Percentiles rank a stretch among this genome's conserved stretches.
Evolutionary conservation across 2,113 vertebrate genomes (phyloP).

Genomic region (Chaetodon auriga): DNA sequence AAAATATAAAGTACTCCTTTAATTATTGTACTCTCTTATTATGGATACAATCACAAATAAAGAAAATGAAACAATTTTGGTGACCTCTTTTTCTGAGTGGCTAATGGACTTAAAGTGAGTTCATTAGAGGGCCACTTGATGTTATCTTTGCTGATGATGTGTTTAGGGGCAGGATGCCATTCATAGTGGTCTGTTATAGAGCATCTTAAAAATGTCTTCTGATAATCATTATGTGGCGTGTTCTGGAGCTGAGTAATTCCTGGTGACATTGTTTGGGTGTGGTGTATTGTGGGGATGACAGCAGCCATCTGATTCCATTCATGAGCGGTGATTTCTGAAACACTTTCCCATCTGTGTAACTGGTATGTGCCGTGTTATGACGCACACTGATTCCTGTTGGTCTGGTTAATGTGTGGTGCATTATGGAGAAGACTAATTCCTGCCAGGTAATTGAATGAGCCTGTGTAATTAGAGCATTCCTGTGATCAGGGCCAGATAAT

Average conservation of each 20-base stretch:
- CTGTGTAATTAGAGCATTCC: conserved; percentile 78
- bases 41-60: too few species aligned
- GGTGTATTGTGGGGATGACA: background rate
- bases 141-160: too few species aligned
- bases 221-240: background rate
- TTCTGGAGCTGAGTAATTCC: too few species aligned
- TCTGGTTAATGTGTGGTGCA: conserved; percentile 26
- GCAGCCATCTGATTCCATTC: background rate
- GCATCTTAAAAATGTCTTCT: background rate
- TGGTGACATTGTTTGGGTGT: too few species aligned
- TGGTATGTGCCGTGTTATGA: background rate
- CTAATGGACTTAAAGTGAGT: too few species aligned
- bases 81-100: too few species aligned
- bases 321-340: background rate
- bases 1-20: too few species aligned
- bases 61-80: too few species aligned
- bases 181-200: too few species aligned
- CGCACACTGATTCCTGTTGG: conserved; percentile 41
- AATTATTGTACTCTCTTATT: too few species aligned
- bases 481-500: conserved; percentile 74
- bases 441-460: conserved; percentile 80
- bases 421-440: conserved; percentile 40
- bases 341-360: background rate
- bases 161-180: too few species aligned
- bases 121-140: too few species aligned